Base-by-base conservation (phyloP, 2,797 vertebrate species). In the Micromesistius poutassou region DNA sequence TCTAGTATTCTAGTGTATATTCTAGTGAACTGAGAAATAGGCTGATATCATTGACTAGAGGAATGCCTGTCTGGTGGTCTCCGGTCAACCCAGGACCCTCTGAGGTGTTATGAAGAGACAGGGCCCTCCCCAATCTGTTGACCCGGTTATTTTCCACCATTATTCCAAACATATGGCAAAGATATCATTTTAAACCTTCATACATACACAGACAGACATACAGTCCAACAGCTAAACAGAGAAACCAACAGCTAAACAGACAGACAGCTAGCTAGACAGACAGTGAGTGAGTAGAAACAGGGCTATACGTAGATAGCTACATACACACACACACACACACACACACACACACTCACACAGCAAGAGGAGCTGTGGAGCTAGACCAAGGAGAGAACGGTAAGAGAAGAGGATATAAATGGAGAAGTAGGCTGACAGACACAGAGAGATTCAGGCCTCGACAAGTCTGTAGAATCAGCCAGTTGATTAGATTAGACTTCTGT, bases 401-500 rank as follows among this genome's bases (percentile, higher is more conserved):
- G 12, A 74, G 74, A 16, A 9, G 3, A 74, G 28, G 33, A 55
- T 5, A 71, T 42, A 14, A 66, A 77, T 28, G 71, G 28, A 30
- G 72, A 76, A 73, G 4, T 31, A 16, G 75, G 30, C 68, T 76
- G 78, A 73, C 2, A 12, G 77, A 74, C 76, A 84, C 68, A 30
- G 6, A 42, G 55, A 77, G 77, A 87, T 81, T 77, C 82, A 86
- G 78, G 80, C 72, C 76, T 73, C 83, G 81, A 81, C 80, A 81
- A 79, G 84, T 82, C 82, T 83, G 83, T 76, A 76, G 82, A 85
- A 85, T 88, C 83, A 90, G 83, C 82, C 66, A 36, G n/a, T 25
- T 85, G 83, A 83, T 89, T 80, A 84, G 83, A 88, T 85, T 85
- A 84, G 78, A 83, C 72, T 78, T 77, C 81, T 87, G 83, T 81